Conservation (phyloP, 2,113 vertebrate genomes). For the Pithys albifrons region DNA sequence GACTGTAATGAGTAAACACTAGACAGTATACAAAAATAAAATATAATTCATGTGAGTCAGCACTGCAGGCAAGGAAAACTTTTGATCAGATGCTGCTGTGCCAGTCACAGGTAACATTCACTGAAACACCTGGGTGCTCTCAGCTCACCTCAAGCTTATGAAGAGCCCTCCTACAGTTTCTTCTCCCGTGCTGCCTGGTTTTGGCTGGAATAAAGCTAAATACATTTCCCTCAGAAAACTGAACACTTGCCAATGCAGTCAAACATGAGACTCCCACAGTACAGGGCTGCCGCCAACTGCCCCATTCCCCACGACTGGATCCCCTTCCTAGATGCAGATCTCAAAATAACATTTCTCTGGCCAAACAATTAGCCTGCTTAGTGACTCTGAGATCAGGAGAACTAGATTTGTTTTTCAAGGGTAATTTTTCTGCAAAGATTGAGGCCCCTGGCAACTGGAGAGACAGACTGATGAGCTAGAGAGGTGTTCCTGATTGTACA, state of each 20-base stretch:
- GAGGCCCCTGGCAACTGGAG: neutral
- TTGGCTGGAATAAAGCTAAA: constrained; percentile 29
- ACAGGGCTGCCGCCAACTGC: constrained; percentile 1
- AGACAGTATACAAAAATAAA: constrained; percentile 21
- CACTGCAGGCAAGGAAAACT: constrained; percentile 12
- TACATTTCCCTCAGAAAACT: neutral
- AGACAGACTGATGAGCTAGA: neutral
- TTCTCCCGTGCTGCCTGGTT: neutral
- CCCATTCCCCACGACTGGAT: constrained; percentile 16
- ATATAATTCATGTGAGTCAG: constrained; percentile 48
- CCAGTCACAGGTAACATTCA: neutral
- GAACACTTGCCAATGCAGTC: constrained; percentile 32
- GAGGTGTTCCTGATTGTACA: neutral
- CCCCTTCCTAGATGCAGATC: constrained; percentile 51
- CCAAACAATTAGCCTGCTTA: neutral
- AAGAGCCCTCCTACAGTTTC: neutral
- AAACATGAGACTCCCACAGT: neutral
- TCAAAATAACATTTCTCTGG: constrained; percentile 53
- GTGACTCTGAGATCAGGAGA: neutral
- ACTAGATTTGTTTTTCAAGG: constrained; percentile 27
- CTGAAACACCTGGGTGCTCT: constrained; percentile 45
- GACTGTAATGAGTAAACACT: constrained; percentile 30
- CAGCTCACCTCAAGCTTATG: constrained; percentile 19
- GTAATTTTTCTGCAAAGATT: constrained; percentile 31
- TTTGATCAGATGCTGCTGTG: constrained; percentile 4